Evolutionary conservation across 2,797 vertebrate genomes (phyloP).

Genomic region (Coendou prehensilis): DNA sequence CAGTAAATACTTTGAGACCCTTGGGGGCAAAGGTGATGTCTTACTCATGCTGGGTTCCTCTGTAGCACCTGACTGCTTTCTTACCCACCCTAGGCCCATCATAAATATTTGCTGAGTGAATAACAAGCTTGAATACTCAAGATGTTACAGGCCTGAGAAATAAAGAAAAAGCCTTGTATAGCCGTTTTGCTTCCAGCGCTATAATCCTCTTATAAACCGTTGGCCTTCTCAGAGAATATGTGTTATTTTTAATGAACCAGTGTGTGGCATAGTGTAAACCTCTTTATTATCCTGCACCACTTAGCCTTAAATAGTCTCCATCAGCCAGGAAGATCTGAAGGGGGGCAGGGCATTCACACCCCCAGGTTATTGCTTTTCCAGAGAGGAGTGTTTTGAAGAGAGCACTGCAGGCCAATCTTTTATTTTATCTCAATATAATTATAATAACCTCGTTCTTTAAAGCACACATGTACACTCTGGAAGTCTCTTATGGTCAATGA

Average conservation of each 20-base stretch:
- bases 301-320: slow-evolving; percentile 51
- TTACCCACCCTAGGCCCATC: not conserved
- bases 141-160: slow-evolving; percentile 11
- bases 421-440: slow-evolving; percentile 50
- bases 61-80: not conserved
- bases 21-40: not conserved
- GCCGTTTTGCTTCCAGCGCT: not conserved
- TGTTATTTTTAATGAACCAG: slow-evolving; percentile 85
- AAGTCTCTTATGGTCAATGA: not conserved
- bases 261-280: slow-evolving; percentile 76
- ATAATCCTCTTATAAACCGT: slow-evolving; percentile 69
- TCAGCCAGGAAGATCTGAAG: slow-evolving; percentile 70
- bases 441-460: not conserved
- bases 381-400: slow-evolving; percentile 63
- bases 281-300: slow-evolving; percentile 84
- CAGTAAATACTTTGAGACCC: not conserved
- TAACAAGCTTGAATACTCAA: not conserved
- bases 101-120: slow-evolving; percentile 12
- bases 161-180: not conserved
- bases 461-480: not conserved
- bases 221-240: slow-evolving; percentile 74
- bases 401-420: slow-evolving; percentile 25
- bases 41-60: not conserved
- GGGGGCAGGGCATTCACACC: not conserved
- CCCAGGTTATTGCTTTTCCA: slow-evolving; percentile 42